These are phyloP conservation scores for Microcebus ravelobensis DNA, from an alignment of 2,113 vertebrate species.

Conservation along the genomic window DNA sequence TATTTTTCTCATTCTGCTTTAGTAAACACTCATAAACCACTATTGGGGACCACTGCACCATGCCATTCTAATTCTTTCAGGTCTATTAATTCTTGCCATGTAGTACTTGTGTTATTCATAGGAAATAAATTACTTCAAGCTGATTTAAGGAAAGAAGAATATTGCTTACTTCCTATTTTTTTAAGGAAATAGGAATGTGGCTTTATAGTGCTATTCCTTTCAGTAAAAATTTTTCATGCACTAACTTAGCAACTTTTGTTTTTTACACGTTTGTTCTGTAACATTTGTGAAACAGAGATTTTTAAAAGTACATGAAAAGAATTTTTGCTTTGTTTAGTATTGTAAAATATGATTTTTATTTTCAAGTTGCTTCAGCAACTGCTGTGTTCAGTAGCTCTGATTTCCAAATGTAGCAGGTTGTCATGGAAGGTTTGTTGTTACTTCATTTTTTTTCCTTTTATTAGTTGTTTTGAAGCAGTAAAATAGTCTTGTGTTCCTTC, in stretches of 20 bases:
- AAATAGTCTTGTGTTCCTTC: conserved; percentile 39
- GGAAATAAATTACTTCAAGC: conserved; percentile 55
- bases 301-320: conserved; percentile 23
- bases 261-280: conserved; percentile 28
- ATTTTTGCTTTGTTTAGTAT: conserved; percentile 40
- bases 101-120: conserved; percentile 27
- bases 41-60: not conserved
- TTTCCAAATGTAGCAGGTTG: conserved; percentile 32
- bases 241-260: conserved; percentile 39
- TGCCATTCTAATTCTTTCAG: not conserved
- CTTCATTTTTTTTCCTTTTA: not conserved
- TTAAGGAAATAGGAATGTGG: not conserved
- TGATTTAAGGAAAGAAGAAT: conserved; percentile 55
- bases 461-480: conserved; percentile 35
- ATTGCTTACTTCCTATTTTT: conserved; percentile 44
- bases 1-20: conserved; percentile 32
- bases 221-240: not conserved
- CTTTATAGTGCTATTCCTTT: conserved; percentile 32
- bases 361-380: conserved; percentile 22
- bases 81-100: conserved; percentile 5
- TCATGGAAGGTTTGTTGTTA: conserved; percentile 18
- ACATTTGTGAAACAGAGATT: conserved; percentile 18
- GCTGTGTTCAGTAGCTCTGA: not conserved
- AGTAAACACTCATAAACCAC: not conserved
- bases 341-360: conserved; percentile 47